Evolutionary conservation across 1,140 invertebrate species (phyloP).

Genomic region (Rhagoletis pomonella): DNA sequence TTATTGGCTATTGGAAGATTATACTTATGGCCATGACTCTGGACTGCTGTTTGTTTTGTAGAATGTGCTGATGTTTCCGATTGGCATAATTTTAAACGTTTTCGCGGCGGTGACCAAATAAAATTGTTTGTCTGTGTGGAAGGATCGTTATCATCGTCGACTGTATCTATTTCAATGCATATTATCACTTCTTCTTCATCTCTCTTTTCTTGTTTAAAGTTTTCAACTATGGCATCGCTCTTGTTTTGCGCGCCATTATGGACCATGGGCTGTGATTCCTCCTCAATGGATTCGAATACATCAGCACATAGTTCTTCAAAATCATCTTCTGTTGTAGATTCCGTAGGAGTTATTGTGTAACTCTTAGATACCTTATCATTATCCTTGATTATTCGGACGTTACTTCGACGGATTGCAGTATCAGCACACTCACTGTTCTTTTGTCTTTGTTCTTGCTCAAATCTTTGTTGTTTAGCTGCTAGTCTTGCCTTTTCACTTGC

Average conservation of each 20-base stretch:
- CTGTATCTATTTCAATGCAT: constrained; percentile 67
- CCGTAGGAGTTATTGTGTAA: neutral
- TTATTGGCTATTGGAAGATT: constrained; percentile 25
- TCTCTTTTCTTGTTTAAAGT: constrained; percentile 38
- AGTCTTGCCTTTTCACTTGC: constrained; percentile 63
- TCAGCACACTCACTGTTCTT: neutral
- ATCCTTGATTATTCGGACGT: constrained; percentile 16
- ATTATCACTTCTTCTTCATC: constrained; percentile 56
- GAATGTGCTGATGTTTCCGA: constrained; percentile 56
- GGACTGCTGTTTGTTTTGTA: constrained; percentile 55
- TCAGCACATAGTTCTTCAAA: constrained; percentile 63
- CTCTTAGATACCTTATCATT: neutral
- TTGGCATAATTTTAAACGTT: constrained; percentile 51
- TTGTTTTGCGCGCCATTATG: neutral
- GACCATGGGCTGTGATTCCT: neutral
- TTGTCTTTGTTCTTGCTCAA: neutral
- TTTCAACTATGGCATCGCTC: neutral
- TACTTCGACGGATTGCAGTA: constrained; percentile 40
- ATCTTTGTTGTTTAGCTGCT: constrained; percentile 63
- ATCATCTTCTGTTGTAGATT: constrained; percentile 57
- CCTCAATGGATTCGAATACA: constrained; percentile 62
- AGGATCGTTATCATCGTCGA: constrained; percentile 64
- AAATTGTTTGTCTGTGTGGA: constrained; percentile 12
- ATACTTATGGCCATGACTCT: neutral
- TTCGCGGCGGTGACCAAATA: constrained; percentile 13